Evolutionary conservation across 2,797 vertebrate genomes (phyloP), one percentile per base, ranked within the genome.

Genomic region (Pagetopsis macropterus): DNA sequence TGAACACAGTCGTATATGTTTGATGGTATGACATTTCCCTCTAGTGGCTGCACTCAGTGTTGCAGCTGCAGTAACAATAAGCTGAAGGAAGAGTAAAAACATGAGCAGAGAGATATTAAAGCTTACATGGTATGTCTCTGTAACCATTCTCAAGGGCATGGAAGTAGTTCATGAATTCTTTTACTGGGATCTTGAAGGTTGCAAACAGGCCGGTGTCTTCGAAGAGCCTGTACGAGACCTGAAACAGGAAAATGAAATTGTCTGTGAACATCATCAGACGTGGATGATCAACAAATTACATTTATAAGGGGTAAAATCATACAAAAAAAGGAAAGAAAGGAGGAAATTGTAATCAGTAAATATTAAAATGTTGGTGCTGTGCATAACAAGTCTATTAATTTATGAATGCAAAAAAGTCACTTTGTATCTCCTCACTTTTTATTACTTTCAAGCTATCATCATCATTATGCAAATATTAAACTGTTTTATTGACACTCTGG

Each of bases 141-240:
- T 99, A 99, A 72, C 98, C 98, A 64, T 96, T 97, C 93, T 99
- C 98, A 88, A 99, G 94, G 72, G 98, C 97, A 63, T 99, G 97
- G 88, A 99, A 99, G 88, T 99, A 99, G 93, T 99, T 99, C 97
- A 99, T 98, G 91, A 99, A 99, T 90, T 99, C 97, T 82, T 93
- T 95, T 68, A 97, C 87, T 1, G 98, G 98, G 84, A 99, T 99
- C 94, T 97, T 98, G 92, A 99, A 99, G 15, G 96, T 97, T 91
- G 96, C 95, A 87, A 99, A 99, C 50, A 99, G 94, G 13, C 97
- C 96, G 83, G 97, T 98, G 88, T 99, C 98, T 89, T 97, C 97
- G 94, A 99, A 99, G 61, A 99, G 96, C 87, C 95, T 95, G 92
- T 98, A 99, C 23, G 98, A 96, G 56, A 99, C 96, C 98, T 99